Base-by-base conservation (phyloP, 1,140 invertebrate genomes). In the Drosophila bocqueti region DNA sequence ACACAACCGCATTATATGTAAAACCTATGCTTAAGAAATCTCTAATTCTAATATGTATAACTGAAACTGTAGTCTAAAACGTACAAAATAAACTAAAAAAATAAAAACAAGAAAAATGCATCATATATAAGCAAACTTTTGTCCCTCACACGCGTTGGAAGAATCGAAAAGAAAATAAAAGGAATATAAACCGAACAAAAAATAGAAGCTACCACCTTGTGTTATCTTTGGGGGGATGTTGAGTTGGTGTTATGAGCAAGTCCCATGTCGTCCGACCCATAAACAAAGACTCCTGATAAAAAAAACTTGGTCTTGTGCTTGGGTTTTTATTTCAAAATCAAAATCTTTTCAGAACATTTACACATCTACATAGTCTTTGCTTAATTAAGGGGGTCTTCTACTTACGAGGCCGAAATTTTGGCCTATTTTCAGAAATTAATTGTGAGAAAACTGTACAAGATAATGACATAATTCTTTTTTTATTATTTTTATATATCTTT, bases 81-180 rank as follows among this genome's bases (percentile, higher is more conserved):
- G 67, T 71, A 71, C 67, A 71, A 71, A 71, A 71, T 71, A 68
- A 71, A 71, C 47, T 68, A 54, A 36, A 68, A 55, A 40, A 71
- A 47, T 71, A 67, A 36, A 68, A 55, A 40, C 43, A 47, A 36
- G 26, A 45, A 68, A 45, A 68, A 47, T 68, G 64, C 63, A 71
- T 43, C 66, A 71, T 71, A 57, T 71, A 54, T 71, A 71, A 71
- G 67, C 64, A 57, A 71, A 68, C 67, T 55, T 71, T 71, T 71
- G 63, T 71, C 67, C 67, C 67, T 71, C 67, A 71, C 67, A 40
- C 64, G 67, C 24, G 24, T 24, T 71, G 68, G 49, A 71, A 47
- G 64, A 68, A 71, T 71, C 67, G 67, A 71, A 71, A 71, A 71
- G 64, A 71, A 68, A 71, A 71, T 71, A 68, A 68, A 57, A 69